phyloP scores from a whole-genome alignment of 1,140 invertebrate genomes.

The Tribolium madens region DNA sequence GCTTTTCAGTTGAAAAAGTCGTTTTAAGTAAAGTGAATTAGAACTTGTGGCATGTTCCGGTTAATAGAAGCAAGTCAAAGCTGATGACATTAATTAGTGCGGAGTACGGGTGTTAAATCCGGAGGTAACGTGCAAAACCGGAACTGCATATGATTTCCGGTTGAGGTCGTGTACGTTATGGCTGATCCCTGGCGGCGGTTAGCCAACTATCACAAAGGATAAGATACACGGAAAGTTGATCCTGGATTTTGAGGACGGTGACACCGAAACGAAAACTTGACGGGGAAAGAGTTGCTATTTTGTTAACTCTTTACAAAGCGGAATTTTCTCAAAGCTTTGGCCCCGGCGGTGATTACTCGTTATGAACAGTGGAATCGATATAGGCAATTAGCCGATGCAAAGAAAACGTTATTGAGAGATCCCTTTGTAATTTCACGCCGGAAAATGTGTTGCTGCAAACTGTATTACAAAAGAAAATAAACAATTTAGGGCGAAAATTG shows the following conservation, averaged over 20 bases:
- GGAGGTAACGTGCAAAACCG: slow-evolving; percentile 16
- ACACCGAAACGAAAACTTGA: no score
- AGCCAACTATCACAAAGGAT: slow-evolving; percentile 15
- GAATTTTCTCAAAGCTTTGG: slow-evolving; percentile 13
- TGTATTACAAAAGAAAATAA: slow-evolving; percentile 45
- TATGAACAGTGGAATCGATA: slow-evolving; percentile 39
- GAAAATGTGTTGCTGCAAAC: slow-evolving; percentile 40
- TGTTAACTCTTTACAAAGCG: neutral
- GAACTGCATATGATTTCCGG: slow-evolving; percentile 50
- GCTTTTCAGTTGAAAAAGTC: no score
- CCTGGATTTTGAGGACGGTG: neutral
- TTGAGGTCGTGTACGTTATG: slow-evolving; percentile 36
- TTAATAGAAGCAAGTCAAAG: slow-evolving; percentile 18
- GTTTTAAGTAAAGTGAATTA: neutral
- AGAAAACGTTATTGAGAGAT: slow-evolving; percentile 43
- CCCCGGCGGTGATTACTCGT: slow-evolving; percentile 21
- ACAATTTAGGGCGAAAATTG: slow-evolving; percentile 41
- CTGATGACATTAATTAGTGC: slow-evolving; percentile 46
- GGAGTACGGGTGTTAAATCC: slow-evolving; percentile 39
- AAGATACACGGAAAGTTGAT: neutral
- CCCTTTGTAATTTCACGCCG: slow-evolving; percentile 43
- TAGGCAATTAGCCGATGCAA: slow-evolving; percentile 41
- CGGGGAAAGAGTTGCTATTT: neutral
- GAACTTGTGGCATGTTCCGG: neutral
- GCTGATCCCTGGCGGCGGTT: slow-evolving; percentile 29